phyloP scores from a whole-genome alignment of 1,140 invertebrate genomes.

The Theocolax elegans region DNA sequence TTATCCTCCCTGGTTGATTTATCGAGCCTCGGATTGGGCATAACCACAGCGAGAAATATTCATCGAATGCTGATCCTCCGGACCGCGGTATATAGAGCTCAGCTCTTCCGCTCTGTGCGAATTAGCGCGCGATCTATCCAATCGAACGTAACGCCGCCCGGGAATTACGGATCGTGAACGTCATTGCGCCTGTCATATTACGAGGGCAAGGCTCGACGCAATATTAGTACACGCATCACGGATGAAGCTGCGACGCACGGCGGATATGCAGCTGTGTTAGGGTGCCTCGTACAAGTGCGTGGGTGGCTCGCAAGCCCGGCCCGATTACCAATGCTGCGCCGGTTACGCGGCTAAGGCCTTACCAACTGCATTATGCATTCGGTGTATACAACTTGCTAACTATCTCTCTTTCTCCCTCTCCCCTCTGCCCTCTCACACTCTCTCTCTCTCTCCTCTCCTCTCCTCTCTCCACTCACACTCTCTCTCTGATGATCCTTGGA shows the following conservation, averaged over 20 bases:
- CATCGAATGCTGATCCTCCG: slow-evolving; percentile 6
- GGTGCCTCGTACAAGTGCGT: not conserved
- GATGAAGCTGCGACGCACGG: not conserved
- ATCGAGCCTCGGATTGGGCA: slow-evolving; percentile 1
- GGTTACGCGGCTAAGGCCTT: too few relatives aligned
- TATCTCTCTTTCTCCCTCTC: too few relatives aligned
- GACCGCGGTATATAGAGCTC: not conserved
- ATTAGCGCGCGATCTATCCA: slow-evolving; percentile 7
- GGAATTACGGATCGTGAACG: slow-evolving; percentile 41
- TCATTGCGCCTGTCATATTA: slow-evolving; percentile 45
- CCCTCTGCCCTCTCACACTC: too few relatives aligned
- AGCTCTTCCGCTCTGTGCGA: slow-evolving; percentile 9
- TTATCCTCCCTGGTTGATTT: not conserved
- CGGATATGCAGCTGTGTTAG: not conserved
- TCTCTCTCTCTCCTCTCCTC: too few relatives aligned
- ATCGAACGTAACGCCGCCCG: slow-evolving; percentile 17
- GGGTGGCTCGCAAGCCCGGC: not conserved
- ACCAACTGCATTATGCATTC: too few relatives aligned
- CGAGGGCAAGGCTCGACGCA: slow-evolving; percentile 1
- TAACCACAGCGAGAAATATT: slow-evolving; percentile 25
- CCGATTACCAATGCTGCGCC: not conserved
- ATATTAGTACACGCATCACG: slow-evolving; percentile 40
- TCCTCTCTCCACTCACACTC: too few relatives aligned
- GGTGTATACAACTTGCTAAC: too few relatives aligned
- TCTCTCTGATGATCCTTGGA: too few relatives aligned